Evolutionary conservation across 2,797 vertebrate species (phyloP).

Genomic region (Mastacembelus armatus): DNA sequence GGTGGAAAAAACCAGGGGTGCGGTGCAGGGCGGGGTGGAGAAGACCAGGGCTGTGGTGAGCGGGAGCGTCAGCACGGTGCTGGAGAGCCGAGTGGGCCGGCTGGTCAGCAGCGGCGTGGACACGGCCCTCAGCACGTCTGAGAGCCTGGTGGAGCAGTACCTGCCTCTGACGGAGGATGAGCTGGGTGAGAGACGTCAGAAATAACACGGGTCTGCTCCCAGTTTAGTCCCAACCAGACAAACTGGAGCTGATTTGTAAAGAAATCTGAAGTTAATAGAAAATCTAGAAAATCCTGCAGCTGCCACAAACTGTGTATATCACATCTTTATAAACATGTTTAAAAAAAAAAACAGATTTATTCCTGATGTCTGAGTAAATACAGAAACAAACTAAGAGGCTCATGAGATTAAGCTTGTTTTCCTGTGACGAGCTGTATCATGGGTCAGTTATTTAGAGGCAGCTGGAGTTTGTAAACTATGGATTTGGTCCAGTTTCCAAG

Average conservation of each 20-base stretch:
- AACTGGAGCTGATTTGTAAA: neutral
- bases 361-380: neutral
- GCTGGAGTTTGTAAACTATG: constrained; percentile 13
- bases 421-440: constrained; percentile 10
- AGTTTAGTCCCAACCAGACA: neutral
- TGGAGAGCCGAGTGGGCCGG: constrained; percentile 86
- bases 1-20: constrained; percentile 87
- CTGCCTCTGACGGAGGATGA: constrained; percentile 89
- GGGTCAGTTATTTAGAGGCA: constrained; percentile 14
- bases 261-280: neutral
- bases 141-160: constrained; percentile 91
- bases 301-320: no score
- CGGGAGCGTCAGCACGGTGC: constrained; percentile 87
- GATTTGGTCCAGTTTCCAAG: constrained; percentile 20
- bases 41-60: constrained; percentile 87
- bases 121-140: constrained; percentile 88
- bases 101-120: constrained; percentile 88
- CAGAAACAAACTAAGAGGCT: neutral
- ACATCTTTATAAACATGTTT: neutral
- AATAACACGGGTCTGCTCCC: neutral
- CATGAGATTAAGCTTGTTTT: neutral
- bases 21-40: constrained; percentile 87
- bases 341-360: no score
- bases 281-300: no score
- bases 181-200: constrained; percentile 81